Evolutionary conservation across 2,888 invertebrate species (phyloP), one percentile per base, ranked within the genome.

Genomic region (Onchidella celtica): DNA sequence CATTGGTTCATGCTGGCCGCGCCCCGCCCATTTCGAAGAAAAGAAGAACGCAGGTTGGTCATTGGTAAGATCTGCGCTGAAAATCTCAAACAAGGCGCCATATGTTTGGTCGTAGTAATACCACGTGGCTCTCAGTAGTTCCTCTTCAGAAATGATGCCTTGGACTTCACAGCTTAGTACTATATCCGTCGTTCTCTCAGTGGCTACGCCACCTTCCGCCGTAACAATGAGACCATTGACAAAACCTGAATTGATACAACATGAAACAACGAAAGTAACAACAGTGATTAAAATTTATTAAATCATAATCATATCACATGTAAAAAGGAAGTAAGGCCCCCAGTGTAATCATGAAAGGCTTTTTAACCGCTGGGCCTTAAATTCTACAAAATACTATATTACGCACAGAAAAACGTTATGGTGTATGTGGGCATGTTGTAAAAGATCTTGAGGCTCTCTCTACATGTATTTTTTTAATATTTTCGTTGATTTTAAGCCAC

Each of bases 121-220:
- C 81, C 81, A 81, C 81, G 75, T 81, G 59, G 75, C 81, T 1
- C 81, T 55, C 14, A 75, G 40, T 14, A 81, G 38, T 57, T 81
- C 81, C 32, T 81, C 81, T 17, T 81, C 81, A 2, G 74, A 36
- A 14, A 6, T 21, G 55, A 79, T 3, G 9, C 24, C 59, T 21
- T 0, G 47, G 34, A 55, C 79, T 17, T 72, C 34, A 27, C 79
- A 79, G 27, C 65, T 63, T 59, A 79, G 63, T 36, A 47, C 40
- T 47, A 73, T 55, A 36, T 68, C 72, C 0, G 47, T 73, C 9
- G 69, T 36, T 65, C 79, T 63, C 24, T 79, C 79, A 3, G 65
- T 79, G 0, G 72, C 79, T 32, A 38, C 32, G 24, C 34, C 24
- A 47, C 79, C 79, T 65, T 79, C 65, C 24, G 72, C 79, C 27